Evolutionary conservation across 2,113 vertebrate genomes (phyloP), one percentile per base, ranked within the genome.

Genomic region (Otolemur garnettii): DNA sequence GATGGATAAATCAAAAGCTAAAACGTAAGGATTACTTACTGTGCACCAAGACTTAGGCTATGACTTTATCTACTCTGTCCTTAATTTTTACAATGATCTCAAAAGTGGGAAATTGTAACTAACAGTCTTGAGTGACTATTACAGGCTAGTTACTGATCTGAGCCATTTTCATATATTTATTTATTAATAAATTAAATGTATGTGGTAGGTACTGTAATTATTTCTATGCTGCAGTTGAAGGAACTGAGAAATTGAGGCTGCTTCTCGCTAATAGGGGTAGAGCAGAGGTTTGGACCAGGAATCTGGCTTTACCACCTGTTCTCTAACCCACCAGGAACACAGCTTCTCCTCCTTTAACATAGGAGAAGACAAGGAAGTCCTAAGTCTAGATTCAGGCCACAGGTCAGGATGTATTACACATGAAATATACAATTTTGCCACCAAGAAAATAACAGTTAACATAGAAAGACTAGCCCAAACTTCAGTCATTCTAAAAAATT

Each of bases 401-500:
- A 50, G 45, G 45, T 50, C 45, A 50, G 45, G 45, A 50, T 50
- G 45, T 50, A 50, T 50, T 50, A 57, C 12, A 71, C 50, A 78
- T 50, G 33, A 87, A 77, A 57, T 13, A 33, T 21, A 55, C 4
- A 80, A 53, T 28, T 71, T 88, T 71, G 0, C 19, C 42, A 89
- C 13, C 74, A 93, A 91, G 78, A 91, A 85, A 78, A 66, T 7
- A 74, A 75, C 3, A 75, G 1, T 26, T 28, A 83, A 60, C 2
- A 22, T 75, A 38, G 10, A 55, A 90, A 92, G 14, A 75, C 66
- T 59, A 55, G 21, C 1, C 15, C 4, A 80, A 80, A 82, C 68
- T 92, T 90, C 50, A 72, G 11, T 14, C 9, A 12, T 64, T 96
- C 28, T 35, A n/a, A 94, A 94, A 90, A 94, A 42, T 53, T 57